These are phyloP conservation scores for Drosophila silvestris DNA, from an alignment of 2,888 invertebrate genomes.

Conservation along the genomic window DNA sequence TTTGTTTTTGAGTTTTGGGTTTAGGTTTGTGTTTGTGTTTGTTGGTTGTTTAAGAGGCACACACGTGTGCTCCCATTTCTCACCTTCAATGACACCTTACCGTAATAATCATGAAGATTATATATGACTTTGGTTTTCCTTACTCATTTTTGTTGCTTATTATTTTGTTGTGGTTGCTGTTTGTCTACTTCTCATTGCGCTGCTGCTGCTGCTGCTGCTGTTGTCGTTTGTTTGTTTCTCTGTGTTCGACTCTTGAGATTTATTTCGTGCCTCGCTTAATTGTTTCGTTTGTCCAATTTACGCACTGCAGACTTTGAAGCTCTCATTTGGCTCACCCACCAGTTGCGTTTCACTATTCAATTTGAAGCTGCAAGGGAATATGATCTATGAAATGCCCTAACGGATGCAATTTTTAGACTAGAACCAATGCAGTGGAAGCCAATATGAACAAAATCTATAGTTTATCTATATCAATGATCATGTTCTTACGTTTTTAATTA, in stretches of 20 bases:
- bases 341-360: slow-evolving; percentile 14
- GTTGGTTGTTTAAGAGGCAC: slow-evolving; percentile 23
- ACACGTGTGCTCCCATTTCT: slow-evolving; percentile 78
- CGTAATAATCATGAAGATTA: slow-evolving; percentile 65
- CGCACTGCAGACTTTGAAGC: slow-evolving; percentile 33
- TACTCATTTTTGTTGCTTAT: slow-evolving; percentile 33
- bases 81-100: slow-evolving; percentile 75
- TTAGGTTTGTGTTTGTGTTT: slow-evolving; percentile 5
- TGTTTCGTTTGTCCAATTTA: slow-evolving; percentile 57
- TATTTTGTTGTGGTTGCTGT: slow-evolving; percentile 35
- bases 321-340: slow-evolving; percentile 15
- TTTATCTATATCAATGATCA: not conserved
- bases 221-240: slow-evolving; percentile 8
- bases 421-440: accelerated
- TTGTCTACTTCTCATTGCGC: slow-evolving; percentile 28
- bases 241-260: slow-evolving; percentile 62
- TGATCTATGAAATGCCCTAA: slow-evolving; percentile 34
- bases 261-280: slow-evolving; percentile 56
- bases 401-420: not conserved
- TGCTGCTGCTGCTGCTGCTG: slow-evolving; percentile 18
- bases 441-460: not conserved
- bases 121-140: slow-evolving; percentile 53
- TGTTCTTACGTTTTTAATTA: not conserved
- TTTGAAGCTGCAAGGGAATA: slow-evolving; percentile 2
- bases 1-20: slow-evolving; percentile 10